A percentile compares a stretch with the other conserved stretches of the same genome.
phyloP scores from a whole-genome alignment of 2,888 invertebrate genomes.

The Pogonocherus hispidulus region DNA sequence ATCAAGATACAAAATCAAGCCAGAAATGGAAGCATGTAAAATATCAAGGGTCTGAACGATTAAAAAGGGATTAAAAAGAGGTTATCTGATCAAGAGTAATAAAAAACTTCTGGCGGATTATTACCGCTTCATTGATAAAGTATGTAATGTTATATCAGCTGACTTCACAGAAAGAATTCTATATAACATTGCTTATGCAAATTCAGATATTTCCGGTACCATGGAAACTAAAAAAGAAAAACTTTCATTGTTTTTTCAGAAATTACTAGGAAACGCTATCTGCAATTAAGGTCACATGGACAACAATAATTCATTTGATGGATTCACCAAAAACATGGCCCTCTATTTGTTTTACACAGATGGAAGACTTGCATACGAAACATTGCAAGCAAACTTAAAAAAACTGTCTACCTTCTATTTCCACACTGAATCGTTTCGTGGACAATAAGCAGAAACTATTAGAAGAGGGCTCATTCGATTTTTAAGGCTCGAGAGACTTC shows the following conservation, averaged over 20 bases:
- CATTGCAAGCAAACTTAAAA: constrained; percentile 8
- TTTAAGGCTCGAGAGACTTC: neutral
- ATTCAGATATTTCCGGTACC: neutral
- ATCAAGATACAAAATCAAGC: too few species aligned
- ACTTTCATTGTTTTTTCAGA: neutral
- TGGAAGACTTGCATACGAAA: constrained; percentile 24
- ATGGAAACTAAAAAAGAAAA: neutral
- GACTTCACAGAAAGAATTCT: neutral
- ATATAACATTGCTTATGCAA: neutral
- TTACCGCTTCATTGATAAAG: constrained; percentile 4
- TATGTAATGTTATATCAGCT: neutral
- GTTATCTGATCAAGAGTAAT: neutral
- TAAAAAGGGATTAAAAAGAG: neutral
- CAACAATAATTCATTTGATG: constrained; percentile 22
- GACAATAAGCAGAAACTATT: neutral
- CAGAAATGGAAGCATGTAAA: neutral
- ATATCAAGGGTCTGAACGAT: neutral
- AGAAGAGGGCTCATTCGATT: neutral
- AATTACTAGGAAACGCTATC: neutral
- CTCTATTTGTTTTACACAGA: constrained; percentile 15
- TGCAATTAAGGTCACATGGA: neutral
- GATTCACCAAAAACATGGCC: constrained; percentile 11
- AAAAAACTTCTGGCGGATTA: constrained; percentile 12
- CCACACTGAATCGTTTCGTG: neutral
- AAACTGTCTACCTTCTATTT: constrained; percentile 12